Evolutionary conservation across 1,140 invertebrate species (phyloP).

Genomic region (Scaptomyza montana): DNA sequence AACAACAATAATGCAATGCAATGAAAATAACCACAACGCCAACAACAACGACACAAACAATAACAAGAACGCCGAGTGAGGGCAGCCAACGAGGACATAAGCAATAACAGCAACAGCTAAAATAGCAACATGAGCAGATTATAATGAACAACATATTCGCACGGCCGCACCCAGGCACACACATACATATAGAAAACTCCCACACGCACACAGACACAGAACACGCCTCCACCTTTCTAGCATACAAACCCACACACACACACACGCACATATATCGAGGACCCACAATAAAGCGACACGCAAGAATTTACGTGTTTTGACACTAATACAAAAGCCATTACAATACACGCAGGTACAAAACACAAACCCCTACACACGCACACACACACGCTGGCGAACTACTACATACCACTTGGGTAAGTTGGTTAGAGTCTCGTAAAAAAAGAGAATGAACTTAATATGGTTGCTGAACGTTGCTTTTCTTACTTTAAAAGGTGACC

Average conservation of each 20-base stretch:
- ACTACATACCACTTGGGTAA: conserved; percentile 42
- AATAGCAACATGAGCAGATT: conserved; percentile 81
- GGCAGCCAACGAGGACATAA: conserved; percentile 62
- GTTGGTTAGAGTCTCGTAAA: conserved; percentile 27
- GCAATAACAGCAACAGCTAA: conserved; percentile 80
- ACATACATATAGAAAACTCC: conserved; percentile 8
- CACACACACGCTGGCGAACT: conserved; percentile 17
- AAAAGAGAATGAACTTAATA: conserved; percentile 59
- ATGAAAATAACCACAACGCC: conserved; percentile 78
- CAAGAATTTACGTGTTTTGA: conserved; percentile 81
- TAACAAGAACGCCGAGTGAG: conserved; percentile 26
- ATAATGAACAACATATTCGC: conserved; percentile 81
- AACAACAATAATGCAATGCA: conserved; percentile 76
- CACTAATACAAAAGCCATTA: conserved; percentile 81
- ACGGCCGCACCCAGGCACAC: conserved; percentile 70
- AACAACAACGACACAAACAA: conserved; percentile 45
- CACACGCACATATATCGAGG: conserved; percentile 11
- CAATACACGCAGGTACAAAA: conserved; percentile 63
- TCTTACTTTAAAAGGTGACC: conserved; percentile 60
- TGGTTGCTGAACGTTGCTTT: conserved; percentile 55
- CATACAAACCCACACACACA: conserved; percentile 37
- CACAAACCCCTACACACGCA: conserved; percentile 6
- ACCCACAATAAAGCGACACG: conserved; percentile 67
- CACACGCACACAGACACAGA: conserved; percentile 1
- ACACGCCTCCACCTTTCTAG: conserved; percentile 12